These are phyloP conservation scores for Aurelia aurita DNA, from an alignment of 30 jellyfish, hydroid and myxozoan species.

Conservation along the genomic window DNA sequence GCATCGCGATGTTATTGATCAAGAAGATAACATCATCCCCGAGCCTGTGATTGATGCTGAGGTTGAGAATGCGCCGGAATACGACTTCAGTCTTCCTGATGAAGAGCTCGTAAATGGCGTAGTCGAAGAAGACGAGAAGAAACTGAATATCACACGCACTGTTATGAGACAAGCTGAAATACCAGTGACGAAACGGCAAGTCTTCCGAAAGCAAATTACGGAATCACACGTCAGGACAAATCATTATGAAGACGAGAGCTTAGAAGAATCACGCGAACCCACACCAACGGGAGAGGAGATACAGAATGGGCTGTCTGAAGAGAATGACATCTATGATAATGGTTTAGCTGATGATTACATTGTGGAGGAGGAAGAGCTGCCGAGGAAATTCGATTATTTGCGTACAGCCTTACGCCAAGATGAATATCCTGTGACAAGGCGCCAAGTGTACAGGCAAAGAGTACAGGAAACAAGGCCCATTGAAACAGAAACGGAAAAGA, in stretches of 20 bases:
- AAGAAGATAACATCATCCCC: background rate
- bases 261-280: background rate
- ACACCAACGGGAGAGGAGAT: no score
- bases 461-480: background rate
- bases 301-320: background rate
- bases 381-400: slow-evolving; percentile 36
- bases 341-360: slow-evolving; percentile 11
- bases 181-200: slow-evolving; percentile 29
- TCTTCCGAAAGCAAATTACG: slow-evolving; percentile 6
- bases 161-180: slow-evolving; percentile 22
- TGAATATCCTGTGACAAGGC: slow-evolving; percentile 37
- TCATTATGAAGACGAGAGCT: background rate
- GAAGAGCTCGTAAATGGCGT: background rate
- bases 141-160: background rate
- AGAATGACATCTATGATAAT: slow-evolving; percentile 28
- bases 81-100: background rate
- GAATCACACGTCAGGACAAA: slow-evolving; percentile 1
- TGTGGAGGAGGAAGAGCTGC: slow-evolving; percentile 1
- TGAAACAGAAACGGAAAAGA: background rate
- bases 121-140: background rate
- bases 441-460: slow-evolving; percentile 33
- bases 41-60: background rate
- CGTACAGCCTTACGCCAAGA: slow-evolving; percentile 50
- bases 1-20: background rate
- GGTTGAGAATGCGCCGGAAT: slow-evolving; percentile 15